phyloP scores from a whole-genome alignment of 1,140 invertebrate species.

The Calephelis virginiensis region DNA sequence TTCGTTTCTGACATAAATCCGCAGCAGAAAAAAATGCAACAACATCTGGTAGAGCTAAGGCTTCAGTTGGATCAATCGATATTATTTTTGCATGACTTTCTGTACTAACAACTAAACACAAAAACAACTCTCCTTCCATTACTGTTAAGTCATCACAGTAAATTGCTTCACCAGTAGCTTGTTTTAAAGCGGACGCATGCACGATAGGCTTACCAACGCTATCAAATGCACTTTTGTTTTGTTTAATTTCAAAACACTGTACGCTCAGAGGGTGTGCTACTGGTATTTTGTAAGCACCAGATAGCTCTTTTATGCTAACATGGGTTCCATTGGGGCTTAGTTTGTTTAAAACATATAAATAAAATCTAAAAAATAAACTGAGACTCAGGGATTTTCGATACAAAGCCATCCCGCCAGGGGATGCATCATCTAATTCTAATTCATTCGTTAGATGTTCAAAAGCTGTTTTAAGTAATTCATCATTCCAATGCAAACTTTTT shows the following conservation, averaged over 20 bases:
- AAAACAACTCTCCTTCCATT: conserved; percentile 85
- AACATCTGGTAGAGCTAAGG: conserved; percentile 86
- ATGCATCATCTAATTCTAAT: conserved; percentile 85
- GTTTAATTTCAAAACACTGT: conserved; percentile 88
- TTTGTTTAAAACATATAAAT: conserved; percentile 82
- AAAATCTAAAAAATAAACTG: conserved; percentile 96
- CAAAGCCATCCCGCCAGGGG: conserved; percentile 95
- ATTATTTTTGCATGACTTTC: too few species aligned
- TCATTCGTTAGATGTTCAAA: conserved; percentile 85
- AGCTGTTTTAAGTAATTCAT: conserved; percentile 82
- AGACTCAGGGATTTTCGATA: conserved; percentile 57
- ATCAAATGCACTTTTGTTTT: conserved; percentile 80
- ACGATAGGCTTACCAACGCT: conserved; percentile 90
- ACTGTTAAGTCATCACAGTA: conserved; percentile 90
- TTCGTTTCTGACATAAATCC: conserved; percentile 83
- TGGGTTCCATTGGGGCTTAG: conserved; percentile 52
- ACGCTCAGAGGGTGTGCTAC: conserved; percentile 82
- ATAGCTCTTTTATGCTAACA: conserved; percentile 65
- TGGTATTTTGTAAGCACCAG: conserved; percentile 60
- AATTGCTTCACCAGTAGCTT: conserved; percentile 80
- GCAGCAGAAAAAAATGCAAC: conserved; percentile 85
- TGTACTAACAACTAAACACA: conserved; percentile 81
- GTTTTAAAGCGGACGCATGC: conserved; percentile 91
- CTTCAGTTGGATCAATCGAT: conserved; percentile 84
- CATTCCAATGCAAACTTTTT: conserved; percentile 85